Evolutionary conservation across 2,888 invertebrate genomes (phyloP).

Genomic region (Heterodera filipjevi): DNA sequence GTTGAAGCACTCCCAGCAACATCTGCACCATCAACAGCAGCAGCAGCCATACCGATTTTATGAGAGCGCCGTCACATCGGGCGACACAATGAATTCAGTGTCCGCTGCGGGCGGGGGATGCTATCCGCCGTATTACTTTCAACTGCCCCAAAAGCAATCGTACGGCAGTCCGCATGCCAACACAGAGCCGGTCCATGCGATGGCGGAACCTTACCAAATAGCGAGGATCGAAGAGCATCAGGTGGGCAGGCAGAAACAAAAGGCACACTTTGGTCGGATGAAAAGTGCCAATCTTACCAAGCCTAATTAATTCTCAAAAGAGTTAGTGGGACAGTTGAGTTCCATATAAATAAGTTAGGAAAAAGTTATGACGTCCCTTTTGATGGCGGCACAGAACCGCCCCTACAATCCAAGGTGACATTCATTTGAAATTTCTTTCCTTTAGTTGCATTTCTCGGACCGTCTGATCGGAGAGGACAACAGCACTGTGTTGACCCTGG

Average conservation of each 20-base stretch:
- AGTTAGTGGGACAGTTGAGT: too few species aligned
- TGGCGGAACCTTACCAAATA: conserved; percentile 54
- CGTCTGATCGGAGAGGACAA: conserved; percentile 83
- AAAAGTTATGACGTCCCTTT: too few species aligned
- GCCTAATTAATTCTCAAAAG: too few species aligned
- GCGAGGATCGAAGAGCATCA: conserved; percentile 51
- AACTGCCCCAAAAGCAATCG: conserved; percentile 23
- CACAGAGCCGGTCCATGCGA: conserved; percentile 43
- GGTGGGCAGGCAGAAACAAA: conserved; percentile 27
- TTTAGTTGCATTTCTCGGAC: conserved; percentile 69
- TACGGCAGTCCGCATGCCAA: conserved; percentile 44
- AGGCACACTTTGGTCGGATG: too few species aligned
- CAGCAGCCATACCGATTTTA: conserved; percentile 21
- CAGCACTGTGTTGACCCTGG: conserved; percentile 26
- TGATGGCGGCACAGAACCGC: too few species aligned
- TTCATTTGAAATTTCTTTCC: not conserved
- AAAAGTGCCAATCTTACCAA: too few species aligned
- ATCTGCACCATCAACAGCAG: conserved; percentile 22
- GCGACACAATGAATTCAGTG: conserved; percentile 8
- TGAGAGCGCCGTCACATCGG: conserved; percentile 14
- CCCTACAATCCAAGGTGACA: too few species aligned
- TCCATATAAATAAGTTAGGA: too few species aligned
- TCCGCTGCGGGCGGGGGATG: conserved; percentile 17
- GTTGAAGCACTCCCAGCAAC: conserved; percentile 18
- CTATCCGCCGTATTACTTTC: conserved; percentile 27